Evolutionary conservation across 2,797 vertebrate species (phyloP), one percentile per base, ranked within the genome.

Genomic region (Alca torda): DNA sequence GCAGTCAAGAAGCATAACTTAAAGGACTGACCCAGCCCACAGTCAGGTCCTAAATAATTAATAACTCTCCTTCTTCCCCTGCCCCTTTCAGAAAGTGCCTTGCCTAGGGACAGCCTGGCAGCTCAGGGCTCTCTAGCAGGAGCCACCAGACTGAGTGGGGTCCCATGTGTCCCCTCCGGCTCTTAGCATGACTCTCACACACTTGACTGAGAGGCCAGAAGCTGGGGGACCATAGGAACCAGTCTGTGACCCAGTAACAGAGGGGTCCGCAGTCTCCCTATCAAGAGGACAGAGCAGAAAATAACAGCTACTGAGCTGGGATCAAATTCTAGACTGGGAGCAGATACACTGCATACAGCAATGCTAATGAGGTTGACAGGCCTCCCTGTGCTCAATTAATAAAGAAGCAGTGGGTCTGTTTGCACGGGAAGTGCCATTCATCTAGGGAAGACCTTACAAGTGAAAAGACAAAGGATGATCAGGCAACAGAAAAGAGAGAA

Each of bases 351-450:
- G 33, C 56, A 31, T 6, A 24, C 6, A n/a, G 48, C 41, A 25
- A 23, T 1, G 35, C 65, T 65, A 17, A 33, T 0, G 0, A 28
- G 57, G 45, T 2, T 30, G 18, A 46, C 20, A 35, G 46, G 2
- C 14, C n/a, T 37, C 12, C 4, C 9, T 46, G 43, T 21, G 53
- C 60, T 37, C 53, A 19, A 61, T 2, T 6, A 64, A 33, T 30
- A 61, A 65, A 37, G 31, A 13, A 43, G 57, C 23, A 63, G 37
- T 14, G 8, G 14, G 7, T 37, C 68, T 56, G 43, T 9, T 31
- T 23, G 33, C 63, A 16, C 24, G 13, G 10, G 16, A 82, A 33
- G 28, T 9, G 31, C 33, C 43, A 9, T 39, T 70, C 70, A 26
- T 45, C 20, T 15, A 30, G 10, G 37, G 33, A 64, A 94, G 33